Evolutionary conservation across 2,797 vertebrate species (phyloP), one percentile per base, ranked within the genome.

Genomic region (Pangasius mekongensis): DNA sequence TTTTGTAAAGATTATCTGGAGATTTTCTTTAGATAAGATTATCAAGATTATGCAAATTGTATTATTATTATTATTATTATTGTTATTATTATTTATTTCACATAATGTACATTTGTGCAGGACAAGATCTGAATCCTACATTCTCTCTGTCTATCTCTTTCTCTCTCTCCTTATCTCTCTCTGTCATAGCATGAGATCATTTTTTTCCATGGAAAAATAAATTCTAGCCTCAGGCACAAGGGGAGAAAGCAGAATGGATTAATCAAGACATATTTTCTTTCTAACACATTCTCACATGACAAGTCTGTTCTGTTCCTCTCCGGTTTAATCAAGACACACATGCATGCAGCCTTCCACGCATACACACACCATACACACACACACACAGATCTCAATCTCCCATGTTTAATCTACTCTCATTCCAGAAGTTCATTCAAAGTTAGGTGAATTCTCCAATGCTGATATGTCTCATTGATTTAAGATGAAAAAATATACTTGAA

Each of bases 81-180:
- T 43, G 8, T 43, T 43, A 43, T 43, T 43, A 56, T 36, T 36
- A 36, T 36, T 71, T 71, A 20, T 39, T 30, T 69, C 30, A 16
- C 30, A 18, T 69, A 14, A 69, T 11, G 11, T 66, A 66, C 16
- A 36, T 36, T 67, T 67, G n/a, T 14, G 30, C n/a, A 33, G 18
- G 18, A 22, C 20, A 43, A 71, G 33, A 39, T 71, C 18, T 71
- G 36, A 3, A 60, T 84, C n/a, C 33, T 49, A 43, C 43, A 43
- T 43, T 64, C 83, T 88, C 85, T 14, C 58, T 66, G 39, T 54
- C 58, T 81, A 64, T 27, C 49, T 81, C 81, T 82, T 39, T 81
- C 87, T 83, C 71, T 83, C 71, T 39, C 73, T 84, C 73, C 60
- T 47, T 83, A 62, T 33, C 33, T 76, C 87, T 85, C 78, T 77